Conservation (phyloP, 2,797 vertebrate genomes). For the Chelidonichthys spinosus region DNA sequence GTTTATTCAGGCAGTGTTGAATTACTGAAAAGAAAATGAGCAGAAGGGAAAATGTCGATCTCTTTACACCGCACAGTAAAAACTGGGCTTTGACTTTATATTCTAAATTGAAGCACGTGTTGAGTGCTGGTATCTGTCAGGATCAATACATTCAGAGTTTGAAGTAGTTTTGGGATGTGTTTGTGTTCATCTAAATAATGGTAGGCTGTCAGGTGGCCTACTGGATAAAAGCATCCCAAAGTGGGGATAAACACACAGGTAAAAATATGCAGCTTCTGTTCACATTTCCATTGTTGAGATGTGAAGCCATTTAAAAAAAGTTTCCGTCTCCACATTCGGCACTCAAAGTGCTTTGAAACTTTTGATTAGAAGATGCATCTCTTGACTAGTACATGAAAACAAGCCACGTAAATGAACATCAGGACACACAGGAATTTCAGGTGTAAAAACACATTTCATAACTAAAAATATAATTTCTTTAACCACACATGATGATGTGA, state of each 20-base stretch:
- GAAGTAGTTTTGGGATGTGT: constrained; percentile 70
- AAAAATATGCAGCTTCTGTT: constrained; percentile 71
- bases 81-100: constrained; percentile 36
- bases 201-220: constrained; percentile 62
- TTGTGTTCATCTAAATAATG: constrained; percentile 79
- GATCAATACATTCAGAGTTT: constrained; percentile 72
- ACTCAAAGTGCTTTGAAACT: constrained; percentile 71
- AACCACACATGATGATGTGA: constrained; percentile 16
- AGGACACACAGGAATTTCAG: constrained; percentile 68
- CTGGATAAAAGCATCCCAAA: constrained; percentile 75
- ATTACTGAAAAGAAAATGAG: constrained; percentile 33
- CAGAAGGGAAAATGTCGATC: constrained; percentile 26
- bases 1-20: constrained; percentile 16
- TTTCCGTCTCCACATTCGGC: constrained; percentile 63
- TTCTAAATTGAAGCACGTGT: constrained; percentile 51
- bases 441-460: constrained; percentile 52
- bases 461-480: constrained; percentile 48
- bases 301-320: constrained; percentile 75
- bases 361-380: constrained; percentile 73
- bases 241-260: constrained; percentile 77
- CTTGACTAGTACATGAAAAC: constrained; percentile 66
- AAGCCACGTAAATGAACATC: constrained; percentile 62
- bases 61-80: constrained; percentile 13
- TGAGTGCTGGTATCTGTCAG: constrained; percentile 52
- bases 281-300: constrained; percentile 72